Evolutionary conservation across 1,140 invertebrate genomes (phyloP).

Genomic region (Hesperophylax magnus): DNA sequence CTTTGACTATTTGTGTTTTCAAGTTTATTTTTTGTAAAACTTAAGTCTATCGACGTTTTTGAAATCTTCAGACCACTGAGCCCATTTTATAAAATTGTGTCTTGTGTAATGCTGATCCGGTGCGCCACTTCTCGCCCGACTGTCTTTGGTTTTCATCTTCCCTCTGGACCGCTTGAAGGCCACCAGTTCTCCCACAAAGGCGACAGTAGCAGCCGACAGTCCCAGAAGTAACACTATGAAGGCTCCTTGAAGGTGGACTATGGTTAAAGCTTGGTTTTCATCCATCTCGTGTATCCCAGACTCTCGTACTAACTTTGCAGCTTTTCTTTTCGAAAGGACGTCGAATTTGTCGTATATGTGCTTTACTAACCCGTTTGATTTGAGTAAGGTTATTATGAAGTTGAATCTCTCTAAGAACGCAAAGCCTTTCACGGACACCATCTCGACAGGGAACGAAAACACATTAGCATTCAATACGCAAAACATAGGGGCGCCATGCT

Average conservation of each 20-base stretch:
- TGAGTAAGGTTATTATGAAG: constrained; percentile 32
- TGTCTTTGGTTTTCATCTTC: neutral
- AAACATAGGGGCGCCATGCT: constrained; percentile 46
- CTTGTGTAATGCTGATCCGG: constrained; percentile 1
- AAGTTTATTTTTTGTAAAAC: constrained; percentile 3
- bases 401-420: constrained; percentile 49
- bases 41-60: constrained; percentile 20
- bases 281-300: constrained; percentile 23
- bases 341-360: constrained; percentile 43
- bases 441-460: constrained; percentile 56
- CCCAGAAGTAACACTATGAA: constrained; percentile 48
- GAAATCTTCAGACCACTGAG: neutral
- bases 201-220: neutral
- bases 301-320: constrained; percentile 40
- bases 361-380: constrained; percentile 47
- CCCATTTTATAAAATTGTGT: constrained; percentile 18
- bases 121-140: neutral
- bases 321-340: constrained; percentile 15
- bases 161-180: neutral
- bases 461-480: constrained; percentile 45
- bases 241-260: constrained; percentile 53
- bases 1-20: too few species aligned
- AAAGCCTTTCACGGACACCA: constrained; percentile 52
- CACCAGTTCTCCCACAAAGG: constrained; percentile 46
- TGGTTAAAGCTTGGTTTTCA: constrained; percentile 1